Base-by-base conservation (phyloP, 2,888 invertebrate genomes). In the Acrobasis consociella region DNA sequence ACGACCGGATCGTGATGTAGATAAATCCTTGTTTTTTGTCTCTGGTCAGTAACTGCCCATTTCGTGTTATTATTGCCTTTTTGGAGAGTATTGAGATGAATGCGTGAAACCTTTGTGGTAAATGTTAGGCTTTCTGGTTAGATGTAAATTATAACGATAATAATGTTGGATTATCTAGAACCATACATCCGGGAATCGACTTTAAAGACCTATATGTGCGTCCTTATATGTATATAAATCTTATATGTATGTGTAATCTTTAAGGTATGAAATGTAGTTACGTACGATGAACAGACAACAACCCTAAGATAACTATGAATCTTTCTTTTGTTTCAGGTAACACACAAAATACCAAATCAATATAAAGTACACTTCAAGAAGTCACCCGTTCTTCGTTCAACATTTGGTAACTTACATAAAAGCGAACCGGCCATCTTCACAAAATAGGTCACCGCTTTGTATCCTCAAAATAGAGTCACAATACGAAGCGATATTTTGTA, bases 391-490 rank as follows among this genome's bases (percentile, higher is more conserved):
- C 67, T 60, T 63, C 60, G 64, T 62, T 62, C 59, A 2, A 15
- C 49, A 17, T 64, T 66, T 66, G 64, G 60, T 67, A 69, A 66
- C 11, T 10, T 31, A 31, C 37, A 53, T 31, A 8, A 10, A 7
- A 38, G 39, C 37, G 16, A 50, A 1, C 8, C 46, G 2, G 16
- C 10, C 50, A 10, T 50, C 16, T 16, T 49, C 49, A 52, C 39
- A 42, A 51, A 42, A 17, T 52, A 52, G 22, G 60, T 60, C 22
- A 69, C 68, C 71, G 63, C 67, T 68, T 81, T 83, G 79, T 84
- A 77, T 72, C 82, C 75, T 80, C 72, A 71, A 76, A 85, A 87
- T 84, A 81, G 81, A 82, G 82, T 86, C 82, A 82, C 81, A 81
- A 77, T 84, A 81, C 83, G 83, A 22, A 5, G 22, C 22, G 72